Conservation (phyloP, 2,113 vertebrate species). For the Oryzias javanicus region DNA sequence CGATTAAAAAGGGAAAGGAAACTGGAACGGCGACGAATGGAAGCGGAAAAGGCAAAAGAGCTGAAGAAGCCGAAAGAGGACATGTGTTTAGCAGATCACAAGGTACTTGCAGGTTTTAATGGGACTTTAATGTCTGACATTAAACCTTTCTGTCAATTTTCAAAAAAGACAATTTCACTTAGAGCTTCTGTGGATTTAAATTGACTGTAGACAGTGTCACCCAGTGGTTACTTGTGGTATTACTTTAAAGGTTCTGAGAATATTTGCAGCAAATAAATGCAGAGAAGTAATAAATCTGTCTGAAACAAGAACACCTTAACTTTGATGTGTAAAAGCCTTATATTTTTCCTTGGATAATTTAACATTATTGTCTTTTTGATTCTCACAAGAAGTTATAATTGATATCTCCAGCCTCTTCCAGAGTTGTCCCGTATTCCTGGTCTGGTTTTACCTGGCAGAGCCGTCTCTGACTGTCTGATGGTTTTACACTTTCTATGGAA, state of each 20-base stretch:
- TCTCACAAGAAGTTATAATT: not conserved
- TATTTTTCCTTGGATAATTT: not conserved
- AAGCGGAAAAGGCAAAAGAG: slow-evolving; percentile 92
- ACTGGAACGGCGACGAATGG: slow-evolving; percentile 86
- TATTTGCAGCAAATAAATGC: too few species aligned
- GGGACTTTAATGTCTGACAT: too few species aligned
- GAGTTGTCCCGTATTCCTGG: slow-evolving; percentile 86
- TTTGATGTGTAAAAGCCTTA: not conserved
- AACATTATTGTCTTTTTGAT: not conserved
- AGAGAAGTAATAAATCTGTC: not conserved
- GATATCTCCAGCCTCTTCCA: slow-evolving; percentile 81
- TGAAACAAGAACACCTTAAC: not conserved
- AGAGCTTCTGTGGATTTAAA: slow-evolving; percentile 34
- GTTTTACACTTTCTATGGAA: slow-evolving; percentile 91
- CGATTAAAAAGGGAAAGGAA: slow-evolving; percentile 93
- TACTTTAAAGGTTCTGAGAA: not conserved
- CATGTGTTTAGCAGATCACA: slow-evolving; percentile 93
- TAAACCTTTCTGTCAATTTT: too few species aligned
- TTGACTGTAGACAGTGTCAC: slow-evolving; percentile 58
- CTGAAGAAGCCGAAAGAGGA: slow-evolving; percentile 96
- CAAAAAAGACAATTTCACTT: slow-evolving; percentile 9
- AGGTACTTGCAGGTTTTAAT: slow-evolving; percentile 76
- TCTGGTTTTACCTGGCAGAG: slow-evolving; percentile 84
- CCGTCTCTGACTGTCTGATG: slow-evolving; percentile 92
- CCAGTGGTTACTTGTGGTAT: slow-evolving; percentile 48